phyloP scores from a whole-genome alignment of 2,797 vertebrate genomes.

The Syngnathus acus region DNA sequence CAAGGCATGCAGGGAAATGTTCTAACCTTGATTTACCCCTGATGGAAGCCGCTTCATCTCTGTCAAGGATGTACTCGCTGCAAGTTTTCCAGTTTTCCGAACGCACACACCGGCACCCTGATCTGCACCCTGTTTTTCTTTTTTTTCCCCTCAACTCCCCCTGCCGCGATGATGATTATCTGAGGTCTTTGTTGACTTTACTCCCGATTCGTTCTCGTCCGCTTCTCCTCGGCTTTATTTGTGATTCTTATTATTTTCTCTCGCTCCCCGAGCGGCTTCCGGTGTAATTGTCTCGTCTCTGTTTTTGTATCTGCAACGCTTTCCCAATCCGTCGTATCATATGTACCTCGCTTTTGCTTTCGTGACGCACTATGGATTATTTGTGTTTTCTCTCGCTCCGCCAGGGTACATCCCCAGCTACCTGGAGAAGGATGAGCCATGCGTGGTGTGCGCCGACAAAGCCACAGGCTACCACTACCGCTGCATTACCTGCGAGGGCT shows the following conservation, averaged over 20 bases:
- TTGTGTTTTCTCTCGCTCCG: neutral
- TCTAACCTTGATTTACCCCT: slow-evolving; percentile 4
- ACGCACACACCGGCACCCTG: neutral
- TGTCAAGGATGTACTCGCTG: neutral
- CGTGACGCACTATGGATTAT: neutral
- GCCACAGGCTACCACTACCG: slow-evolving; percentile 98
- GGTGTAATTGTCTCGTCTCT: neutral
- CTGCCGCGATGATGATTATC: neutral
- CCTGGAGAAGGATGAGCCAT: slow-evolving; percentile 99
- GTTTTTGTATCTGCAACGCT: neutral
- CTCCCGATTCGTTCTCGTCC: neutral
- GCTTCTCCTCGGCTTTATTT: slow-evolving; percentile 2
- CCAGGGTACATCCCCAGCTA: slow-evolving; percentile 97
- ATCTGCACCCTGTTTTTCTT: neutral
- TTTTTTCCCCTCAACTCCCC: neutral
- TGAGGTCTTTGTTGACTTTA: slow-evolving; percentile 1
- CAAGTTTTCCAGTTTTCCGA: neutral
- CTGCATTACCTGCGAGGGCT: slow-evolving; percentile 99
- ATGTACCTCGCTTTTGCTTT: neutral
- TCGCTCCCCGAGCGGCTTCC: neutral
- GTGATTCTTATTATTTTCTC: slow-evolving; percentile 1
- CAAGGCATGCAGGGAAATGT: neutral
- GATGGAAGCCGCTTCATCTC: neutral
- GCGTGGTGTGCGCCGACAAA: slow-evolving; percentile 96
- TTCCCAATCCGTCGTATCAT: neutral